Evolutionary conservation across 2,797 vertebrate species (phyloP).

Genomic region (Chlorospingus semifuscus): DNA sequence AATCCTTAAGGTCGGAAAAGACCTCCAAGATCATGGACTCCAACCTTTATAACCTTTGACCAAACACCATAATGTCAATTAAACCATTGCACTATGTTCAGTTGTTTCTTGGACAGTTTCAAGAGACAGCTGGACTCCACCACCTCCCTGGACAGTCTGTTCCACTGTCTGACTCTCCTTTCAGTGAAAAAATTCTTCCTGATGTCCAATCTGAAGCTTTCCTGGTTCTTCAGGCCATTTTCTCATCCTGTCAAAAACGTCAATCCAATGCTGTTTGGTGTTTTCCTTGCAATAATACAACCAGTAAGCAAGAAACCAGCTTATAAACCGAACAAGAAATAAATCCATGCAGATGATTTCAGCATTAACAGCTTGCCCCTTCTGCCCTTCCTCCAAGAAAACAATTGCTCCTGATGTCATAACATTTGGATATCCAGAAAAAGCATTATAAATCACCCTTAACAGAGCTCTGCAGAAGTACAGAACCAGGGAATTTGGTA

Average conservation of each 20-base stretch:
- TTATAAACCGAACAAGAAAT: constrained; percentile 4
- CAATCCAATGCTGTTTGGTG: background rate
- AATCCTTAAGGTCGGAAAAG: background rate
- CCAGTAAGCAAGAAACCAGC: background rate
- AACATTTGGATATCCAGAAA: constrained; percentile 3
- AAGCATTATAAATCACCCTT: background rate
- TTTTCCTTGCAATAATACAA: background rate
- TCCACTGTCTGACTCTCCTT: background rate
- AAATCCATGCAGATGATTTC: background rate
- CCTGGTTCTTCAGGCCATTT: background rate
- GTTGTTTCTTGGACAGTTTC: background rate
- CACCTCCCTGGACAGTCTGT: fast-evolving
- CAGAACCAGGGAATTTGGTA: background rate
- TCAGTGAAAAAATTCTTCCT: background rate
- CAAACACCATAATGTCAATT: background rate
- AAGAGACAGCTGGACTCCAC: background rate
- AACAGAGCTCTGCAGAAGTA: background rate
- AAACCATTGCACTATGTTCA: background rate
- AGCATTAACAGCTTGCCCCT: background rate
- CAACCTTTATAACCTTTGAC: background rate
- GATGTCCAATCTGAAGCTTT: background rate
- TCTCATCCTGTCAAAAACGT: background rate
- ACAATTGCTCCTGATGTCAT: background rate
- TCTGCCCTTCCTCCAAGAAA: background rate
- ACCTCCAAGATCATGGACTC: background rate